Conservation (phyloP, 2,113 vertebrate species). For the Pangasianodon hypophthalmus region DNA sequence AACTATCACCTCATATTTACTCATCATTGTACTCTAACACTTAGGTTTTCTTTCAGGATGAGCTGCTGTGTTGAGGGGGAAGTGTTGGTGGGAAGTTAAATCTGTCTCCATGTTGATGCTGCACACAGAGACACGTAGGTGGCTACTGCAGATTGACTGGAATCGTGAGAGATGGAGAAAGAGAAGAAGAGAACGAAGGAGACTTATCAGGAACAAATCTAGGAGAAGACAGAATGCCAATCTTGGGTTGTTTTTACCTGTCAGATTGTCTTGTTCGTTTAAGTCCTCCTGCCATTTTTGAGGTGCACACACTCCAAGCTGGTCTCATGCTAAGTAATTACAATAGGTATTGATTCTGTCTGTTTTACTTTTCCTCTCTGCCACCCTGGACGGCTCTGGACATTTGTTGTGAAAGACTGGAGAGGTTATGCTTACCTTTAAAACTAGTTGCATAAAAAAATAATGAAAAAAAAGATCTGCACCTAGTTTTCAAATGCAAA, state of each 20-base stretch:
- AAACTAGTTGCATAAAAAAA: background rate
- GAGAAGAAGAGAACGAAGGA: conserved; percentile 5
- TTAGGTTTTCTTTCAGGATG: conserved; percentile 11
- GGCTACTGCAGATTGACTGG: conserved; percentile 30
- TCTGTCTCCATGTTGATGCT: conserved; percentile 42
- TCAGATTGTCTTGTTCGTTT: conserved; percentile 45
- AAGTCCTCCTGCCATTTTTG: conserved; percentile 25
- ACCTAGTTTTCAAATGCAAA: background rate
- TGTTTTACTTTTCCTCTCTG: background rate
- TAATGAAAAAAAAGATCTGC: background rate
- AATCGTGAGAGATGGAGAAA: conserved; percentile 24
- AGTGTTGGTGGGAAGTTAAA: conserved; percentile 40
- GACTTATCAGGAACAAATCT: conserved; percentile 6
- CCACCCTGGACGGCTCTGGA: background rate
- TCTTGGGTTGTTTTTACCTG: conserved; percentile 26
- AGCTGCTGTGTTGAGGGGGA: conserved; percentile 37
- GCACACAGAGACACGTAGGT: conserved; percentile 35
- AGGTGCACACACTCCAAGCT: conserved; percentile 5
- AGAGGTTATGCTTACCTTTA: background rate
- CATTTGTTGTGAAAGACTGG: background rate
- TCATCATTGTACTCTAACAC: conserved; percentile 13
- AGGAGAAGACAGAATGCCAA: conserved; percentile 1
- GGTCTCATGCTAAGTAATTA: conserved; percentile 32
- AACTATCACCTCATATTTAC: background rate
- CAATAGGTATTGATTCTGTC: conserved; percentile 36